Conservation (phyloP, 2,888 invertebrate genomes). For the Drosophila anomalata region DNA sequence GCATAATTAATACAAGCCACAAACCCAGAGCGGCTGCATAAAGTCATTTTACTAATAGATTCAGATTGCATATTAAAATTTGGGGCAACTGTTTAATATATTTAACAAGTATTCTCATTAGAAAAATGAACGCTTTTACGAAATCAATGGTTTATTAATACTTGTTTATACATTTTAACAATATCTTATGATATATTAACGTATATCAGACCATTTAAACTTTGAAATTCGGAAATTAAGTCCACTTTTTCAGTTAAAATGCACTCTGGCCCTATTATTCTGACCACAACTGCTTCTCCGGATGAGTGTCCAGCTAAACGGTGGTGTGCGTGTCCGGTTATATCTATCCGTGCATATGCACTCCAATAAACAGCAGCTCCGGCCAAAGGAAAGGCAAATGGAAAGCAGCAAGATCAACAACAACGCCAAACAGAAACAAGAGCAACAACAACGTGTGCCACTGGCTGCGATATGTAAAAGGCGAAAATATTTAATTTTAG, state of each 20-base stretch:
- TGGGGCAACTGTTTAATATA: too few species aligned
- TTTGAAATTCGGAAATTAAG: background rate
- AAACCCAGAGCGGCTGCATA: background rate
- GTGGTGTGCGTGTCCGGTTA: constrained; percentile 5
- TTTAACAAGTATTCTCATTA: too few species aligned
- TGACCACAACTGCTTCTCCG: constrained; percentile 13
- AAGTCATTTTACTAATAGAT: background rate
- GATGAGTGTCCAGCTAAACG: constrained; percentile 37
- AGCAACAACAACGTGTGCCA: constrained; percentile 44
- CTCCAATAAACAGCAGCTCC: constrained; percentile 37
- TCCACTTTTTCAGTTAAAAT: too few species aligned
- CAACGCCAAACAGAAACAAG: constrained; percentile 19
- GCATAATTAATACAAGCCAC: background rate
- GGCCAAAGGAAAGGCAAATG: constrained; percentile 5
- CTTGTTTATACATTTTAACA: too few species aligned
- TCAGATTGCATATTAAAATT: background rate
- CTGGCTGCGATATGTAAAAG: constrained; percentile 74
- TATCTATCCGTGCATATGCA: constrained; percentile 21
- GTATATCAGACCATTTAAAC: too few species aligned
- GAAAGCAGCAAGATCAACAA: constrained; percentile 1
- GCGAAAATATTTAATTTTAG: constrained; percentile 80
- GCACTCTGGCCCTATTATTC: background rate
- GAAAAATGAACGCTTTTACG: background rate
- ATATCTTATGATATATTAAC: too few species aligned
- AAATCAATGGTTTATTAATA: background rate